These are phyloP conservation scores for Etheostoma cragini DNA, from an alignment of 2,113 vertebrate genomes.

Conservation along the genomic window DNA sequence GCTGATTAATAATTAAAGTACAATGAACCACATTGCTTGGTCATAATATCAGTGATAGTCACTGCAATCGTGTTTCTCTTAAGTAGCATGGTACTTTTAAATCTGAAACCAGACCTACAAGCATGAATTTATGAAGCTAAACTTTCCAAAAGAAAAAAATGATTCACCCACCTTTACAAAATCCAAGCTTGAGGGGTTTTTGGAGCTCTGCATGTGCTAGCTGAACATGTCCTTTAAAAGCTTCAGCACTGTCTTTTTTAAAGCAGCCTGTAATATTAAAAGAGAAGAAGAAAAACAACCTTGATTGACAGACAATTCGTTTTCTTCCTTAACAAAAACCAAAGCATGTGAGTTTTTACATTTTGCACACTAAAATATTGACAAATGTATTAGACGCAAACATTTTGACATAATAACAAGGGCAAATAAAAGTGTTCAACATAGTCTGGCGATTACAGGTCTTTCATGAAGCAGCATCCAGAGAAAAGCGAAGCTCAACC, in stretches of 20 bases:
- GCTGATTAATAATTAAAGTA: neutral
- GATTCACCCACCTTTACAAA: conserved; percentile 1
- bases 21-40: neutral
- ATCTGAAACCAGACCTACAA: conserved; percentile 6
- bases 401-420: conserved; percentile 30
- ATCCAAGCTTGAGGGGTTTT: neutral
- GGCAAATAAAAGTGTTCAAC: conserved; percentile 10
- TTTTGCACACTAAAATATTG: conserved; percentile 8
- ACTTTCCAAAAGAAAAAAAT: conserved; percentile 6
- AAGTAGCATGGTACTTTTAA: neutral
- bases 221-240: conserved; percentile 39
- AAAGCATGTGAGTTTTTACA: conserved; percentile 19
- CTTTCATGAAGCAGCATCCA: conserved; percentile 30
- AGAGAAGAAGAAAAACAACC: conserved; percentile 10
- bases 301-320: conserved; percentile 52
- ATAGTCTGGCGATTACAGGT: conserved; percentile 24
- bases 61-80: neutral
- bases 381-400: neutral
- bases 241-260: conserved; percentile 46
- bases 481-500: conserved; percentile 41
- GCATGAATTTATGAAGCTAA: neutral
- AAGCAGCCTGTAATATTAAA: conserved; percentile 39
- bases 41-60: conserved; percentile 13
- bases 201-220: conserved; percentile 10
- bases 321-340: conserved; percentile 1